A percentile compares a stretch with the other conserved stretches of the same genome.
Evolutionary conservation across 2,797 vertebrate species (phyloP).

Genomic region (Acipenser transmontanus): DNA sequence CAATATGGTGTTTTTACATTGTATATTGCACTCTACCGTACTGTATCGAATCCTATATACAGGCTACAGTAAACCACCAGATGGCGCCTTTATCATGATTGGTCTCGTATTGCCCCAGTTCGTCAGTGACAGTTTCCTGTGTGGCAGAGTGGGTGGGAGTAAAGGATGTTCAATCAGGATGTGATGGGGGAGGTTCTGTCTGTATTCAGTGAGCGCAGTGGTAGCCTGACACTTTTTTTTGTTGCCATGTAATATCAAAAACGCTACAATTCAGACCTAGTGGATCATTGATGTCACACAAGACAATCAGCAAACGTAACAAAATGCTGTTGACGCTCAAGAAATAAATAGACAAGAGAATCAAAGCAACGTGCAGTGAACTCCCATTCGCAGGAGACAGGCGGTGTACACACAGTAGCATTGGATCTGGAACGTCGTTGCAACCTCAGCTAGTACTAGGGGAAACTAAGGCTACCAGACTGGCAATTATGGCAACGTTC

Average conservation of each 20-base stretch:
- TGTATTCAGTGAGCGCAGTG: not conserved
- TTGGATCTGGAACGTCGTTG: not conserved
- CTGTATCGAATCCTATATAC: too few species aligned
- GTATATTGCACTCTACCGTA: too few species aligned
- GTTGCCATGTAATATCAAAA: slow-evolving; percentile 14
- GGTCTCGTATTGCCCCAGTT: slow-evolving; percentile 15
- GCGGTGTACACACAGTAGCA: not conserved
- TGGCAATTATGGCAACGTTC: not conserved
- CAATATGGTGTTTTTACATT: too few species aligned
- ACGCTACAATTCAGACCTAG: not conserved
- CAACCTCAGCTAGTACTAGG: too few species aligned
- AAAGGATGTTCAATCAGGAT: slow-evolving; percentile 21
- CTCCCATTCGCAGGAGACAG: slow-evolving; percentile 3
- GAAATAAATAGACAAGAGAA: not conserved
- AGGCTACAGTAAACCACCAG: slow-evolving; percentile 9
- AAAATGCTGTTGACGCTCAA: not conserved
- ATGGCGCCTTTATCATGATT: slow-evolving; percentile 20
- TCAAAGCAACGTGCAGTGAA: not conserved
- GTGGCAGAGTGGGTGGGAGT: slow-evolving; percentile 13
- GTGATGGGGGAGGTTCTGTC: slow-evolving; percentile 9
- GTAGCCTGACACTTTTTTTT: not conserved
- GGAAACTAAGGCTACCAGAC: not conserved
- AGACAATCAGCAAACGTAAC: slow-evolving; percentile 5
- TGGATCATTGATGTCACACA: slow-evolving; percentile 15
- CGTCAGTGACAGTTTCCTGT: slow-evolving; percentile 27